These are phyloP conservation scores for Phalacrocorax brasilianus DNA, from an alignment of 2,113 vertebrate genomes.

Conservation along the genomic window DNA sequence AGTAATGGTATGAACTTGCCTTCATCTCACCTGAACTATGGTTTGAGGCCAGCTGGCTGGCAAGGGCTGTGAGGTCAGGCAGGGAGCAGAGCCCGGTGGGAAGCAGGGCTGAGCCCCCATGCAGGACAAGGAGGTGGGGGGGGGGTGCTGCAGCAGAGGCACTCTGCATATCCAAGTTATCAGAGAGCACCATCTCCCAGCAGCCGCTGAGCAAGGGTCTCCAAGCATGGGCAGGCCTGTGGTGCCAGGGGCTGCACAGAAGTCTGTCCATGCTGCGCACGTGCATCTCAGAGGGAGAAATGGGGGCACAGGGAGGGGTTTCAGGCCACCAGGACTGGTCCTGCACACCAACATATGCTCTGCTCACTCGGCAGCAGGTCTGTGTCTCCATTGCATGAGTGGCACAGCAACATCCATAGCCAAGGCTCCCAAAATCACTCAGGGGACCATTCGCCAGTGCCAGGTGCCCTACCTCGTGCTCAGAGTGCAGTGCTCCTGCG, in stretches of 20 bases:
- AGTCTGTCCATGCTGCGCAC: not conserved
- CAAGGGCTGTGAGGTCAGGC: not conserved
- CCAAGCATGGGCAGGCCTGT: not conserved
- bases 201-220: not conserved
- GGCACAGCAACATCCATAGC: not conserved
- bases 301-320: not conserved
- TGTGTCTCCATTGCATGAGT: not conserved
- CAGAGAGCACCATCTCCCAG: not conserved
- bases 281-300: not conserved
- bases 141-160: not conserved
- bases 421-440: not conserved
- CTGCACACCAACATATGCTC: not conserved
- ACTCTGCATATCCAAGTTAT: not conserved
- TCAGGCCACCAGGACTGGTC: not conserved
- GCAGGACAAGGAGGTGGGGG: no score
- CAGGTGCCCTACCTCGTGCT: not conserved
- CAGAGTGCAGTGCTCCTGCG: accelerated
- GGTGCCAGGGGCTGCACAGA: not conserved
- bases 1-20: not conserved
- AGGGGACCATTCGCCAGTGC: not conserved
- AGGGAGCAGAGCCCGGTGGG: not conserved
- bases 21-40: not conserved
- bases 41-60: not conserved
- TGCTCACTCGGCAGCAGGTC: not conserved
- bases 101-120: not conserved